Percentiles rank a stretch among this genome's conserved stretches.
These are phyloP conservation scores for Odontomachus brunneus DNA, from an alignment of 1,140 invertebrate species.

Conservation along the genomic window DNA sequence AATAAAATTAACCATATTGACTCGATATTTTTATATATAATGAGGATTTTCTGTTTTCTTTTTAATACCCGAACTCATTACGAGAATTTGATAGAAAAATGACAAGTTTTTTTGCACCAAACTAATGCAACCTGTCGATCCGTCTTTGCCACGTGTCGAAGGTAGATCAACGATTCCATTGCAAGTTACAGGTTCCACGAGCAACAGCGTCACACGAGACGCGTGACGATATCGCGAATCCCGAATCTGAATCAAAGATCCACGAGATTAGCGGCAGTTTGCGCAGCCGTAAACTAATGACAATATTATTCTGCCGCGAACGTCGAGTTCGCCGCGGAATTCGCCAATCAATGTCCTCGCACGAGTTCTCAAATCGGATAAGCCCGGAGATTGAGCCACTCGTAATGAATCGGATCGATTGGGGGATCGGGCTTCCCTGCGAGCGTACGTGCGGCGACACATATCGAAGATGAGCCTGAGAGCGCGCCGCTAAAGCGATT, in stretches of 20 bases:
- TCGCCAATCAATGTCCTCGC: slow-evolving; percentile 49
- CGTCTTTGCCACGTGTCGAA: no score
- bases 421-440: slow-evolving; percentile 11
- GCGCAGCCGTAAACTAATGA: slow-evolving; percentile 26
- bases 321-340: slow-evolving; percentile 54
- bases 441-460: slow-evolving; percentile 60
- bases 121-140: no score
- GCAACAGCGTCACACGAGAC: no score
- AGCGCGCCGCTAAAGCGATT: slow-evolving; percentile 67
- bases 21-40: no score
- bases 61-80: no score
- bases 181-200: no score
- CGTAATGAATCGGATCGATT: slow-evolving; percentile 68
- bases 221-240: neutral
- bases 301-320: slow-evolving; percentile 21
- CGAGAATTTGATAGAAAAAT: no score
- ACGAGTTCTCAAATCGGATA: slow-evolving; percentile 50
- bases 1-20: no score
- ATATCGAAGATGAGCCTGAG: slow-evolving; percentile 67
- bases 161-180: neutral
- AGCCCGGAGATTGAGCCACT: slow-evolving; percentile 32
- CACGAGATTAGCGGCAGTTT: slow-evolving; percentile 17
- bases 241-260: neutral
- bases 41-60: no score
- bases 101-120: no score